Evolutionary conservation across 2,888 invertebrate genomes (phyloP).

Genomic region (Dryadula phaetusa): DNA sequence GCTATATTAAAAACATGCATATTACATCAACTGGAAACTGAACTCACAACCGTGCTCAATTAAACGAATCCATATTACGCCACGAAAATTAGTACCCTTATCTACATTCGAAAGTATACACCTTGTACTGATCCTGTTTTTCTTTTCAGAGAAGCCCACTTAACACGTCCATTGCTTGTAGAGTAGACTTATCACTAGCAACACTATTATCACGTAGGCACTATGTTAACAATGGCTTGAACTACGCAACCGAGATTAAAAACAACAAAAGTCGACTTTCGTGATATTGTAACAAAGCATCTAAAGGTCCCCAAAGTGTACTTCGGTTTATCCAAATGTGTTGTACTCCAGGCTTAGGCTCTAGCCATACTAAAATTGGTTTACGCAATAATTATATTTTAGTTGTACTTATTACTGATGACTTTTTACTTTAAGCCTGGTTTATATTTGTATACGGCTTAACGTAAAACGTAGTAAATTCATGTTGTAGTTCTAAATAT

Average conservation of each 20-base stretch:
- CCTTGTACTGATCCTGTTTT: background rate
- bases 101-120: background rate
- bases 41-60: background rate
- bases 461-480: no score
- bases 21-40: background rate
- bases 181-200: slow-evolving; percentile 33
- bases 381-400: background rate
- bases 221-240: slow-evolving; percentile 36
- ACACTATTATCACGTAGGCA: slow-evolving; percentile 37
- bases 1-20: background rate
- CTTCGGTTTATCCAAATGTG: slow-evolving; percentile 43
- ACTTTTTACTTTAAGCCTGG: no score
- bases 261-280: slow-evolving; percentile 39
- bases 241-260: slow-evolving; percentile 41
- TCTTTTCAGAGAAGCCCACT: slow-evolving; percentile 26
- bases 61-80: background rate
- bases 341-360: slow-evolving; percentile 26
- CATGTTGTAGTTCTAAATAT: no score
- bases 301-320: slow-evolving; percentile 42
- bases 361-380: slow-evolving; percentile 11
- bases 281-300: slow-evolving; percentile 40
- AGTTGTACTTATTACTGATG: background rate
- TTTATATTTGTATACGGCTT: no score
- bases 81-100: background rate
- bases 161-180: slow-evolving; percentile 27